Evolutionary conservation across 92 coral and sea anemone species (phyloP), one percentile per base, ranked within the genome.

Genomic region (Chrysogorgia sp.): DNA sequence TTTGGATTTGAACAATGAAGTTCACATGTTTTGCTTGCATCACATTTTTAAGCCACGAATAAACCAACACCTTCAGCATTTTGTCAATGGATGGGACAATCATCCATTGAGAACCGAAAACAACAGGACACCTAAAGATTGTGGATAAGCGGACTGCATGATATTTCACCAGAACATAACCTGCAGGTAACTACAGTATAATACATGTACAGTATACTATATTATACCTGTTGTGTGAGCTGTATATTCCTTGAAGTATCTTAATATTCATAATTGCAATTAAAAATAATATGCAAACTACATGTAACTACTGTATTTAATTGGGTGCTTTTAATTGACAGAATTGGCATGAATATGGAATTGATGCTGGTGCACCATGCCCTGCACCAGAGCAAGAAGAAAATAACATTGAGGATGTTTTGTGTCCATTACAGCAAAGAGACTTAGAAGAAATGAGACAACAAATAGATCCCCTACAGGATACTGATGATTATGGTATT

Each of bases 401-500:
- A 67, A 31, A 52, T 32, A 67, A 35, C 28, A 35, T 55, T 0
- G 74, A 67, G 10, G 30, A 7, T 9, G 74, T n/a, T n/a, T n/a
- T n/a, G n/a, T n/a, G n/a, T n/a, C n/a, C n/a, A n/a, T n/a, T n/a
- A n/a, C n/a, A n/a, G n/a, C n/a, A n/a, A n/a, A n/a, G n/a, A n/a
- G n/a, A 67, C 0, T n/a, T 67, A 45, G 74, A n/a, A 5, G 74
- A 40, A 32, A 15, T 67, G 22, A 67, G 22, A 25, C 33, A 67
- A 5, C 21, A 22, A 13, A 67, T 67, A 10, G 1, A 40, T 55
- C 74, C 74, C n/a, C 35, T 67, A 35, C 53, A 67, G 40, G 74
- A 67, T 9, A 55, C 35, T 67, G 74, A 40, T 40, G 57, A 52
- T 35, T 67, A 40, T 67, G 74, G 74, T 23, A 40, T 67, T 21